Base-by-base conservation (phyloP, 1,140 invertebrate genomes). In the Zeugodacus cucurbitae region DNA sequence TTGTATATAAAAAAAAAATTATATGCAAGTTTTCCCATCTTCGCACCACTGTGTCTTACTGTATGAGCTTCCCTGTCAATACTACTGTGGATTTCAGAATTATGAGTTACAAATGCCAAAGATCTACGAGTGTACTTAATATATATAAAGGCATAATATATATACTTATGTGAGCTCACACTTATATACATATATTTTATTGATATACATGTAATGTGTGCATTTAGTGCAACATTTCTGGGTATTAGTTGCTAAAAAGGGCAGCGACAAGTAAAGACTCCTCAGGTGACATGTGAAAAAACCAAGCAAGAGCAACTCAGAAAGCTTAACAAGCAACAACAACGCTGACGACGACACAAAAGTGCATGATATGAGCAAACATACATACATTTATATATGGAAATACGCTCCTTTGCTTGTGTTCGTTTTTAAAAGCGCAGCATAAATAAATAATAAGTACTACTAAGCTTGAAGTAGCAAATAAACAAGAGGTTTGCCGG, bases 151-250 rank as follows among this genome's bases (percentile, higher is more conserved):
- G 22, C 6, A 44, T n/a, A 26, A 26, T 54, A 17, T 37, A 22
- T 26, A 41, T 70, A 32, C 26, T 0, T 11, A 3, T 74, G 37
- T 74, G 2, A 37, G 22, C n/a, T 17, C 44, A 41, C 14, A 10
- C 37, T 22, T 41, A 37, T 1, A 37, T 5, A 6, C 2, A n/a
- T 44, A 41, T 2, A n/a, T 26, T 74, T 1, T 74, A 44, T 44
- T n/a, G 22, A 22, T 70, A 32, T 20, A 70, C 17, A 29, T 70
- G 17, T 22, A 44, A n/a, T 44, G 34, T 41, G 8, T 8, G 34
- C 34, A 74, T 74, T 74, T 74, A 82, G 26, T 70, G 74, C 74
- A 48, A 48, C 74, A 48, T 82, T 82, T 34, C 70, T 44, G 20
- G 44, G 37, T 48, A 44, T 22, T 14, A 82, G 74, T 48, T 44